Conservation (phyloP, 1,140 invertebrate genomes). For the Drosophila pandora region DNA sequence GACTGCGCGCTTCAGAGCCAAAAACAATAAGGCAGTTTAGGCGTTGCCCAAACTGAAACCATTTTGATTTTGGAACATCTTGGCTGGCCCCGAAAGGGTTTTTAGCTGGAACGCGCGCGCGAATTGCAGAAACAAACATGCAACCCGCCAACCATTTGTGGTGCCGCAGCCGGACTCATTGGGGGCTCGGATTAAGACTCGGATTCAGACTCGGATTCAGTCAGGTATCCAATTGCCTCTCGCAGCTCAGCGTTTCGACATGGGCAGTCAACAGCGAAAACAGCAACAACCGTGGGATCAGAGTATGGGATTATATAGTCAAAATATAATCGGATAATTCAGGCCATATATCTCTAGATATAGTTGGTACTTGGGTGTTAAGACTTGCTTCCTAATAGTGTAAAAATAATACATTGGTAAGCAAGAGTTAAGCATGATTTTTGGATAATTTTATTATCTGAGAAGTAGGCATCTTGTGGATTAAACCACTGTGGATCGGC, state of each 20-base stretch:
- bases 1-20: not conserved
- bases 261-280: constrained; percentile 44
- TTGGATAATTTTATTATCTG: too few relatives aligned
- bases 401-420: too few relatives aligned
- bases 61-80: constrained; percentile 25
- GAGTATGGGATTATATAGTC: not conserved
- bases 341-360: too few relatives aligned
- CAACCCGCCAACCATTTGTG: constrained; percentile 35
- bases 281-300: constrained; percentile 26
- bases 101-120: constrained; percentile 52
- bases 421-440: not conserved
- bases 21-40: constrained; percentile 69
- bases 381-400: too few relatives aligned
- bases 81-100: not conserved
- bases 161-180: constrained; percentile 56
- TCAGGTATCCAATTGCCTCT: constrained; percentile 69
- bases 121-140: constrained; percentile 43
- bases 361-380: too few relatives aligned
- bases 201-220: constrained; percentile 32
- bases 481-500: not conserved
- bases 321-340: too few relatives aligned
- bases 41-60: constrained; percentile 62
- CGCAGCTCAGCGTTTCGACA: constrained; percentile 50
- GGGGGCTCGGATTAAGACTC: constrained; percentile 49
- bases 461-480: too few relatives aligned